phyloP scores from a whole-genome alignment of 2,113 vertebrate species.

The Chaetodon auriga region DNA sequence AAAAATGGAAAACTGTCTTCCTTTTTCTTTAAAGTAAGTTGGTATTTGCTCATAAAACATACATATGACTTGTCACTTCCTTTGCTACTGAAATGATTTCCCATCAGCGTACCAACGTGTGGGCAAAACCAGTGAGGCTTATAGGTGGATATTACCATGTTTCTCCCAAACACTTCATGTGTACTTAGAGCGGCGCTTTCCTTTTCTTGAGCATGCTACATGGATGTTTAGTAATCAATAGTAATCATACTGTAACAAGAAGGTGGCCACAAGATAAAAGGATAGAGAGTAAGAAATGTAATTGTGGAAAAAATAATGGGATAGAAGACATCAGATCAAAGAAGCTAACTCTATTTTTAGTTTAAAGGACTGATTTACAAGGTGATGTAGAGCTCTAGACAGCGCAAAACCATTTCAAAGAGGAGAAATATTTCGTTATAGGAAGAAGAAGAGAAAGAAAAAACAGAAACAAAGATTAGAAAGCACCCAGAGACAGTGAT shows the following conservation, averaged over 20 bases:
- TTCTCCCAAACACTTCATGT: constrained; percentile 1
- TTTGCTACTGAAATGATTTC: neutral
- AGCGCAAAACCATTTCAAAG: constrained; percentile 55
- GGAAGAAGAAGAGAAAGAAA: constrained; percentile 3
- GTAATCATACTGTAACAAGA: constrained; percentile 5
- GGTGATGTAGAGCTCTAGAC: constrained; percentile 3
- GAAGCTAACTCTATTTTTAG: constrained; percentile 18
- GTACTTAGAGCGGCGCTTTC: neutral
- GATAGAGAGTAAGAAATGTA: neutral
- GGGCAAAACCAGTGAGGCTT: neutral
- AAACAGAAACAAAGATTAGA: constrained; percentile 53
- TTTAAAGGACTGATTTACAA: constrained; percentile 8
- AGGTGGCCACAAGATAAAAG: constrained; percentile 26
- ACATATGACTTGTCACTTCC: constrained; percentile 28
- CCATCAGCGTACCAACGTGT: constrained; percentile 16
- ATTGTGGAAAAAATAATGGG: neutral
- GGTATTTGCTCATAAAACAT: constrained; percentile 21
- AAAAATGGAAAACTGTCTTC: neutral
- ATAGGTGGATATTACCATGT: neutral
- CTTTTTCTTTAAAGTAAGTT: constrained; percentile 3
- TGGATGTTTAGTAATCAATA: constrained; percentile 1
- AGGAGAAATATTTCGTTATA: constrained; percentile 29
- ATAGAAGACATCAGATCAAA: constrained; percentile 50
- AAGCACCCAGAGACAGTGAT: constrained; percentile 65
- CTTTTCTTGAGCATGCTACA: neutral